phyloP scores from a whole-genome alignment of 2,888 invertebrate species.

The Caenorhabditis panamensis region DNA sequence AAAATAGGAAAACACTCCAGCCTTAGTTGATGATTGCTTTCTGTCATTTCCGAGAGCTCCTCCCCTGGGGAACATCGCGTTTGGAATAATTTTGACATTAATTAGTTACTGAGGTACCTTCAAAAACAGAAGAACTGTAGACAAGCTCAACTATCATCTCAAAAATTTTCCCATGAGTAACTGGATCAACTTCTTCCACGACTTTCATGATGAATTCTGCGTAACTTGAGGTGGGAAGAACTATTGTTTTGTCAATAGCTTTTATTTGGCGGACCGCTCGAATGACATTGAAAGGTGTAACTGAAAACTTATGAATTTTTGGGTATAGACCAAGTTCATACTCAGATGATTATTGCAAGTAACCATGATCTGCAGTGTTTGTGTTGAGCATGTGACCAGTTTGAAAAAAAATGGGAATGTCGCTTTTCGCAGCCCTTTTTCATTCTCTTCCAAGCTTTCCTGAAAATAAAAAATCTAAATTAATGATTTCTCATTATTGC shows the following conservation, averaged over 20 bases:
- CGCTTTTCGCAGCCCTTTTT: background rate
- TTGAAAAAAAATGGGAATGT: constrained; percentile 67
- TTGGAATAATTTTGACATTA: no score
- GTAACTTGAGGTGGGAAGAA: constrained; percentile 45
- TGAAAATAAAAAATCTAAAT: no score
- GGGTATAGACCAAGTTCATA: constrained; percentile 5
- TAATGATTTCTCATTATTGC: no score
- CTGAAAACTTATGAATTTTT: constrained; percentile 43
- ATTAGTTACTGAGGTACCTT: constrained; percentile 25
- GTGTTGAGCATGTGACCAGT: constrained; percentile 58
- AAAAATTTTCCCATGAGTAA: constrained; percentile 54
- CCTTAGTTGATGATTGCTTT: background rate
- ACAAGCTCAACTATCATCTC: constrained; percentile 54
- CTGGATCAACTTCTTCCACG: constrained; percentile 52
- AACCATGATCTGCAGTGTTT: constrained; percentile 62
- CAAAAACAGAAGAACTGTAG: constrained; percentile 36
- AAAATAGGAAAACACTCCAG: constrained; percentile 32
- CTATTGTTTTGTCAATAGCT: constrained; percentile 48
- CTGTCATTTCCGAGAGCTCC: constrained; percentile 13
- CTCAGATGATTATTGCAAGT: constrained; percentile 44
- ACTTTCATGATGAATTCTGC: constrained; percentile 58
- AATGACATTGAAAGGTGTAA: constrained; percentile 63
- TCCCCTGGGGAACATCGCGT: constrained; percentile 15
- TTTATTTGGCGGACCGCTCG: constrained; percentile 62
- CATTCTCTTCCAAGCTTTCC: constrained; percentile 54